Base-by-base conservation (phyloP, 2,888 invertebrate species). In the Caenorhabditis sulstoni region DNA sequence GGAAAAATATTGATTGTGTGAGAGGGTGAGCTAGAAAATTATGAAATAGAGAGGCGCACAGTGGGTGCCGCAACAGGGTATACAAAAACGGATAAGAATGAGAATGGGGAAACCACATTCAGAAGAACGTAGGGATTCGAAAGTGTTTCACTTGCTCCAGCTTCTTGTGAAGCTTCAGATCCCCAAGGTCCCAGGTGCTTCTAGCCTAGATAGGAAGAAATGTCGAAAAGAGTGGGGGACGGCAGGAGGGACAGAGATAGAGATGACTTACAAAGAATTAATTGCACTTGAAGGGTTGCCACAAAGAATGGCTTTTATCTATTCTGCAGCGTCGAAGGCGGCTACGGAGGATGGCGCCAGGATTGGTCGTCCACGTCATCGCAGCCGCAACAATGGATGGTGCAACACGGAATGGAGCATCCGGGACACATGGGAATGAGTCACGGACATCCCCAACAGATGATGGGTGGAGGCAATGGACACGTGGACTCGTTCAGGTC, bases 281-380 rank as follows among this genome's bases (percentile, higher is more conserved):
- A 73, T 73, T 73, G 73, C 58, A 73, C 73, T 73, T 73, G 73
- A 73, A 73, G 73, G 73, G 73, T 73, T 73, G 64, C 71, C 37
- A n/a, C 37, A 20, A 20, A 50, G 22, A 20, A 22, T 50, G 11
- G 3, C 37, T 49, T 49, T 62, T 61, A 47, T 16, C 29, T 20
- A 4, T 55, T 20, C 37, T 12, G 55, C n/a, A 55, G n/a, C 3
- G 8, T 11, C 8, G 29, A 23, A 47, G 61, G 52, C 1, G 52
- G 53, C 59, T 61, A 70, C 52, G 53, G 47, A 5, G 45, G 52
- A 20, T 66, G 65, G 65, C 41, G 65, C 12, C 65, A 65, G 23
- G 65, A 66, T 44, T 66, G 66, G 66, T 55, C 23, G 44, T 37
- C 66, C 20, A 66, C 66, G 66, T 66, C 66, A 47, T 57, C 66